Evolutionary conservation across 2,888 invertebrate species (phyloP).

Genomic region (Coenonympha arcania): DNA sequence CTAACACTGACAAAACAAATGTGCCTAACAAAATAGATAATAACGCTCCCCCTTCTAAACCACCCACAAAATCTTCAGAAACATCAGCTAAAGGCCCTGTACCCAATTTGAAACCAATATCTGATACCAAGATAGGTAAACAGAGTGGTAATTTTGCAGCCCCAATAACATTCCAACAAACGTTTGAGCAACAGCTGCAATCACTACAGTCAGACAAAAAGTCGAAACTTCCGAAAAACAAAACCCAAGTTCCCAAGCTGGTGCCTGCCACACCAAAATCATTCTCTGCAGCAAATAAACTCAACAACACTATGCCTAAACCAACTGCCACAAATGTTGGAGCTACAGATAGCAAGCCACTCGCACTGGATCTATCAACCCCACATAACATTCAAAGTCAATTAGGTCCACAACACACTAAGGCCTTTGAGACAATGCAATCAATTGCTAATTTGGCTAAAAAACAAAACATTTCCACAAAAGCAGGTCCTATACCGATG

Average conservation of each 20-base stretch:
- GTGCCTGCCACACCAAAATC: conserved; percentile 62
- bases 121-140: conserved; percentile 65
- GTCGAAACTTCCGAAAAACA: conserved; percentile 59
- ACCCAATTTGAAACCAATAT: conserved; percentile 68
- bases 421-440: conserved; percentile 70
- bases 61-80: conserved; percentile 46
- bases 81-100: conserved; percentile 64
- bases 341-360: conserved; percentile 47
- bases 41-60: conserved; percentile 37
- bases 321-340: conserved; percentile 33
- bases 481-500: conserved; percentile 44
- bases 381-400: conserved; percentile 62
- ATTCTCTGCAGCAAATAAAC: conserved; percentile 54
- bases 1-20: conserved; percentile 37
- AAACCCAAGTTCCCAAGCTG: conserved; percentile 65
- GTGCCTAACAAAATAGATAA: conserved; percentile 41
- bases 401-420: conserved; percentile 59
- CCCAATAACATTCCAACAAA: conserved; percentile 70
- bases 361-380: conserved; percentile 67
- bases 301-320: conserved; percentile 47
- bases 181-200: conserved; percentile 67
- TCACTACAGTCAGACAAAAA: conserved; percentile 63
- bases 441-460: conserved; percentile 70
- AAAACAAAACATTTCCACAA: conserved; percentile 59
- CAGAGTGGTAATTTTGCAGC: conserved; percentile 52